Evolutionary conservation across 1,140 invertebrate genomes (phyloP), one percentile per base, ranked within the genome.

Genomic region (Chrysopa pallens): DNA sequence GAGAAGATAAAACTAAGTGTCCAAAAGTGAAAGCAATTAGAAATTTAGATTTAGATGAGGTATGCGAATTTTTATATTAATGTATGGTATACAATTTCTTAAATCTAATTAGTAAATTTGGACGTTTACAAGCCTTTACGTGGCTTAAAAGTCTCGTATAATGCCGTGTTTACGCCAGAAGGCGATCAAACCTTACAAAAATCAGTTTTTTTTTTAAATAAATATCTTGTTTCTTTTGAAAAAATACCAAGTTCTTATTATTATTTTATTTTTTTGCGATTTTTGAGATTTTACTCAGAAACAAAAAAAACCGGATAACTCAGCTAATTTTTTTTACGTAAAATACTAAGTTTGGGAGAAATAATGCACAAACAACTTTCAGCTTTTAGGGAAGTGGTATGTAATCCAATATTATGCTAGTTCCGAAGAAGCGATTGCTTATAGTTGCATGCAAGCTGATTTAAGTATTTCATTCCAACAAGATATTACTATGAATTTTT

Each of bases 391-490:
- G 12, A 65, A 68, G 35, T 89, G 84, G 84, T 83, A 74, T 59
- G 77, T 87, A 13, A 77, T 86, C 3, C 80, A 87, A 53, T 88
- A 87, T 60, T 89, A 86, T 50, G 83, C 84, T 0, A 86, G 81
- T 54, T 82, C 80, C 2, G 84, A 88, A 61, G 84, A 87, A 61
- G 76, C 78, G 6, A 62, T 84, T 0, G 72, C 75, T 1, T 89
- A 88, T 52, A 72, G 79, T 52, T 89, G 85, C 51, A 88, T 89
- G 85, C 61, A 74, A 46, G 76, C 80, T 8, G 76, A 81, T 38
- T 76, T 89, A 40, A 75, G 73, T 4, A 66, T 75, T 42, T 66
- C 71, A 2, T 45, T 61, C 6, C 39, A 49, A 2, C 46, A 48
- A 15, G 48, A 47, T 12, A 54, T 61, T 36, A 82, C 77, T 4